Conservation (phyloP, 2,113 vertebrate species). For the Chaetodon auriga region DNA sequence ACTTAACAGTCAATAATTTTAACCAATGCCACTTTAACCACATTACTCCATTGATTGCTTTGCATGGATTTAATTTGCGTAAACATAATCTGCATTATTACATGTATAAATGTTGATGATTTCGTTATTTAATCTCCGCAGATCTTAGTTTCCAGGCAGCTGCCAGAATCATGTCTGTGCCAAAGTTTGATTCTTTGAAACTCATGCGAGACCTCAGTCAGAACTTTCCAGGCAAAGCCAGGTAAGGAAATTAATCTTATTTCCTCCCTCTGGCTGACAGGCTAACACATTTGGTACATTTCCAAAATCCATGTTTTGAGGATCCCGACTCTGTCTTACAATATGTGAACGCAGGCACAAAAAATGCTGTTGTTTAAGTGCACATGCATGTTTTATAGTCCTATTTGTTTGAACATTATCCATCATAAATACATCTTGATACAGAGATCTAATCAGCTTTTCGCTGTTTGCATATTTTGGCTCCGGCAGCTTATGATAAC, state of each 20-base stretch:
- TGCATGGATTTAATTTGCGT: not conserved
- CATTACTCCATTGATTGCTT: not conserved
- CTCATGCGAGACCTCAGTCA: constrained; percentile 94
- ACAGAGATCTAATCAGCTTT: constrained; percentile 56
- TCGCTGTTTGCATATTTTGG: constrained; percentile 54
- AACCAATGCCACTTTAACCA: not conserved
- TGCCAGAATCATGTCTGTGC: constrained; percentile 88
- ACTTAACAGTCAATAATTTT: not conserved
- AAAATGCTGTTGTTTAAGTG: constrained; percentile 41
- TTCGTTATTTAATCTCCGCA: constrained; percentile 65
- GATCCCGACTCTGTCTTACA: constrained; percentile 12
- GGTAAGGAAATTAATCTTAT: constrained; percentile 81
- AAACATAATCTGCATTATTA: not conserved
- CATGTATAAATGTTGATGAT: constrained; percentile 22
- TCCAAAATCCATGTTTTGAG: constrained; percentile 39
- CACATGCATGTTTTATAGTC: constrained; percentile 40
- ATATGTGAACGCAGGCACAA: constrained; percentile 34
- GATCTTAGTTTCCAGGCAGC: constrained; percentile 98
- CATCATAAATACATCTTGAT: constrained; percentile 40
- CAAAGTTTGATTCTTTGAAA: constrained; percentile 92
- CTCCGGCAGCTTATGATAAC: constrained; percentile 67
- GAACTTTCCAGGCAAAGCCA: constrained; percentile 96
- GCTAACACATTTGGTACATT: constrained; percentile 16
- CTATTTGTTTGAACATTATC: constrained; percentile 47
- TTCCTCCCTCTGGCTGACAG: constrained; percentile 28